phyloP scores from a whole-genome alignment of 2,797 vertebrate species.

The Mus caroli region DNA sequence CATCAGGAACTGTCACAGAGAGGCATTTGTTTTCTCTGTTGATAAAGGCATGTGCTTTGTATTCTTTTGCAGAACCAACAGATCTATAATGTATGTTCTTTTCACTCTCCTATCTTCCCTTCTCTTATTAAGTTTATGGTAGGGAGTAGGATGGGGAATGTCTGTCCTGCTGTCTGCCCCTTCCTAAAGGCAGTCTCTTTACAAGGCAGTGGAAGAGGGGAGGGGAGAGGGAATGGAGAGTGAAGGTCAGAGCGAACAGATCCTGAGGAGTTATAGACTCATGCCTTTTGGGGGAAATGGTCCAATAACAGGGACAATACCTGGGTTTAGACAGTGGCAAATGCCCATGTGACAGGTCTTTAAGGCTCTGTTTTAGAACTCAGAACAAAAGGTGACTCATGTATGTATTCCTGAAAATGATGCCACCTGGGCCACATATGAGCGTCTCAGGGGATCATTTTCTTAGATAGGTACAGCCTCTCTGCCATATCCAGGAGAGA shows the following conservation, averaged over 20 bases:
- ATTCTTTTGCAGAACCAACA: neutral
- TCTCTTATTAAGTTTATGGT: neutral
- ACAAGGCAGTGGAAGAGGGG: neutral
- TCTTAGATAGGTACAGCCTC: neutral
- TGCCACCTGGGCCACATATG: neutral
- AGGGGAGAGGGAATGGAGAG: neutral
- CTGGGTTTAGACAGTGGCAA: neutral
- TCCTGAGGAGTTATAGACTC: neutral
- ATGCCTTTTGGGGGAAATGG: neutral
- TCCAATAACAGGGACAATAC: neutral
- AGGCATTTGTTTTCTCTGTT: conserved; percentile 53
- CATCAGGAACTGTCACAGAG: neutral
- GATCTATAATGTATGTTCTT: neutral
- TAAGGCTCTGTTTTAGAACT: neutral
- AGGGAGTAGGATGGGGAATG: neutral
- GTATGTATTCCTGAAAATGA: neutral
- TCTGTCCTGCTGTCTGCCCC: neutral
- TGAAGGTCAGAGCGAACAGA: neutral
- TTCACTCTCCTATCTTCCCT: neutral
- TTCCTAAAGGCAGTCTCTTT: neutral
- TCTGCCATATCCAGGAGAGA: neutral
- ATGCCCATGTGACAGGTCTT: neutral
- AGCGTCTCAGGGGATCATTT: neutral
- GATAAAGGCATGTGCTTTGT: neutral
- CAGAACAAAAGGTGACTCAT: neutral